Evolutionary conservation across 2,888 invertebrate species (phyloP).

Genomic region (Leucoptera coffeella): DNA sequence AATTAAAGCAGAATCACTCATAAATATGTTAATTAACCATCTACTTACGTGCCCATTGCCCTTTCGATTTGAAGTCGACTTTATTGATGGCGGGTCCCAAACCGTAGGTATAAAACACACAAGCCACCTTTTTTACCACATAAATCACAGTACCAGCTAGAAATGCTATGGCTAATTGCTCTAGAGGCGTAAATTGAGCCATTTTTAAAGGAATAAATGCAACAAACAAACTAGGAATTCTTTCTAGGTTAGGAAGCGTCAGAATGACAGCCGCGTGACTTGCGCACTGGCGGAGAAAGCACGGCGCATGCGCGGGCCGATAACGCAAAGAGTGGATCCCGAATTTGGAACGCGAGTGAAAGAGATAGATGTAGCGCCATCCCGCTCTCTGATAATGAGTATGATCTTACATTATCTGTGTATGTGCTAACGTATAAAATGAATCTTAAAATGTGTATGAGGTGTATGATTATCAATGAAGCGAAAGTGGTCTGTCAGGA

Average conservation of each 20-base stretch:
- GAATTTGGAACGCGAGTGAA: constrained; percentile 1
- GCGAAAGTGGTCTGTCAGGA: too few relatives aligned
- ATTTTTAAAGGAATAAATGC: constrained; percentile 11
- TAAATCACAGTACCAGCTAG: constrained; percentile 20
- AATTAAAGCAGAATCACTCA: too few relatives aligned
- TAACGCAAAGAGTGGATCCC: constrained; percentile 1
- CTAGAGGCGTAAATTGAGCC: constrained; percentile 21
- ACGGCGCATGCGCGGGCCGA: constrained; percentile 26
- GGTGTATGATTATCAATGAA: too few relatives aligned
- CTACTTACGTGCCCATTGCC: constrained; percentile 78
- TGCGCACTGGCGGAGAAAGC: constrained; percentile 37
- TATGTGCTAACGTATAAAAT: too few relatives aligned
- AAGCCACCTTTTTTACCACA: constrained; percentile 15
- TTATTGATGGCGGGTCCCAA: constrained; percentile 51
- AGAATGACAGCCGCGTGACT: constrained; percentile 33
- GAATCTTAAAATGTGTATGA: too few relatives aligned
- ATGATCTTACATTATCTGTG: too few relatives aligned
- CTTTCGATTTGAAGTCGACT: constrained; percentile 62
- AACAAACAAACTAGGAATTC: not conserved
- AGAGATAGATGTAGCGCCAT: constrained; percentile 1
- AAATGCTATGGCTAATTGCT: constrained; percentile 40
- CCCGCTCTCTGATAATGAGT: constrained; percentile 1
- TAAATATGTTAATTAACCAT: too few relatives aligned
- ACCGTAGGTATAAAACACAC: constrained; percentile 25
- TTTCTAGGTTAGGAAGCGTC: constrained; percentile 17